Conservation (phyloP, 2,888 invertebrate species). For the Melinaea menophilus region DNA sequence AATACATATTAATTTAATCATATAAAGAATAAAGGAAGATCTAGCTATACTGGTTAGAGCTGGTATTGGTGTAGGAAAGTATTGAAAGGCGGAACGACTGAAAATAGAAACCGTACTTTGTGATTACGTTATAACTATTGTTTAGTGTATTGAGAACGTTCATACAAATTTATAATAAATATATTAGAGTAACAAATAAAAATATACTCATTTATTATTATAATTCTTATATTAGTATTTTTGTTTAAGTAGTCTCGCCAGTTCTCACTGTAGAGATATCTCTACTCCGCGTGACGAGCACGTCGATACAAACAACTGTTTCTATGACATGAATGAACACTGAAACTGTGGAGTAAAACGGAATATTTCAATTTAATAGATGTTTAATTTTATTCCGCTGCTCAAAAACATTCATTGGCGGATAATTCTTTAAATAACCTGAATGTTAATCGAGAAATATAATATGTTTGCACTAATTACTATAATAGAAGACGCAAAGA, state of each 20-base stretch:
- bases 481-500: not conserved
- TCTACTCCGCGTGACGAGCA: no score
- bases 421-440: no score
- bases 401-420: no score
- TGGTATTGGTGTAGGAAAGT: conserved; percentile 67
- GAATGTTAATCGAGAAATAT: no score
- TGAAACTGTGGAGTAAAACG: not conserved
- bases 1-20: conserved; percentile 40
- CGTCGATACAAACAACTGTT: no score
- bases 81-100: conserved; percentile 75
- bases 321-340: not conserved
- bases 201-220: no score
- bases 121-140: not conserved
- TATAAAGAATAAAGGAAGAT: conserved; percentile 42
- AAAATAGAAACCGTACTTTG: conserved; percentile 65
- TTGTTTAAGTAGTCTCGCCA: no score
- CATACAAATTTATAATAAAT: no score
- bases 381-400: no score
- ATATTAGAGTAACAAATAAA: no score
- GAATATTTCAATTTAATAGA: not conserved
- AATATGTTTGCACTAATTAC: not conserved
- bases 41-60: conserved; percentile 45
- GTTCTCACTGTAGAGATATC: no score
- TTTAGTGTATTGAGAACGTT: not conserved
- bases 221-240: no score